A percentile compares a stretch with the other conserved stretches of the same genome.
These are phyloP conservation scores for Bagarius yarrelli DNA, from an alignment of 2,113 vertebrate genomes.

Conservation along the genomic window DNA sequence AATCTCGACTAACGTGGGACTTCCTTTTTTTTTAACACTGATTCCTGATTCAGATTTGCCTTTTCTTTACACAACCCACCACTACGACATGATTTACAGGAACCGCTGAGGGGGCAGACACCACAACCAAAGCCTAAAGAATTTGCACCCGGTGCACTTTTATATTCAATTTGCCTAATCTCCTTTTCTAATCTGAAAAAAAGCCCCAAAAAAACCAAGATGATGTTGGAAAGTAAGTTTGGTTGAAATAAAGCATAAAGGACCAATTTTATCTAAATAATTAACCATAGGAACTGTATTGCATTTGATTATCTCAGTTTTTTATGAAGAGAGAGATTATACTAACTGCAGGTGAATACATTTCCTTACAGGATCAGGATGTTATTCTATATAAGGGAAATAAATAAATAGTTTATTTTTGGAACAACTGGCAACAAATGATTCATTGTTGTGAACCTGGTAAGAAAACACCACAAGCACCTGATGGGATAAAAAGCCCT, in stretches of 20 bases:
- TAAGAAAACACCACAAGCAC: slow-evolving; percentile 21
- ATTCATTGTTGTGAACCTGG: slow-evolving; percentile 11
- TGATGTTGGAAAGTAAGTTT: too few relatives aligned
- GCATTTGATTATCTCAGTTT: too few relatives aligned
- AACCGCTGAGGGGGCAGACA: background rate
- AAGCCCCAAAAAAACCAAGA: too few relatives aligned
- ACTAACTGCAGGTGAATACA: too few relatives aligned
- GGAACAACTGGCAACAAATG: background rate
- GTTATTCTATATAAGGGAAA: too few relatives aligned
- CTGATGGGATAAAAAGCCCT: background rate
- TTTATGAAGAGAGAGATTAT: too few relatives aligned
- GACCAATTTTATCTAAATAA: too few relatives aligned
- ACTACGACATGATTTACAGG: slow-evolving; percentile 13
- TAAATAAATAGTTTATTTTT: too few relatives aligned
- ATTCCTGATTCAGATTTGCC: background rate
- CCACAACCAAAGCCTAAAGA: background rate
- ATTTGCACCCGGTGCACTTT: slow-evolving; percentile 22
- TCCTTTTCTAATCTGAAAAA: background rate
- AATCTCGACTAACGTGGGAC: background rate
- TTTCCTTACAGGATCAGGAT: too few relatives aligned
- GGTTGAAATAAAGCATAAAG: too few relatives aligned
- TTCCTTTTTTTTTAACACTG: too few relatives aligned
- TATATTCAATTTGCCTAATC: background rate
- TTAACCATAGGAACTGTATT: too few relatives aligned
- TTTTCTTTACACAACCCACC: background rate